Evolutionary conservation across 1,140 invertebrate species (phyloP).

Genomic region (Globodera rostochiensis): DNA sequence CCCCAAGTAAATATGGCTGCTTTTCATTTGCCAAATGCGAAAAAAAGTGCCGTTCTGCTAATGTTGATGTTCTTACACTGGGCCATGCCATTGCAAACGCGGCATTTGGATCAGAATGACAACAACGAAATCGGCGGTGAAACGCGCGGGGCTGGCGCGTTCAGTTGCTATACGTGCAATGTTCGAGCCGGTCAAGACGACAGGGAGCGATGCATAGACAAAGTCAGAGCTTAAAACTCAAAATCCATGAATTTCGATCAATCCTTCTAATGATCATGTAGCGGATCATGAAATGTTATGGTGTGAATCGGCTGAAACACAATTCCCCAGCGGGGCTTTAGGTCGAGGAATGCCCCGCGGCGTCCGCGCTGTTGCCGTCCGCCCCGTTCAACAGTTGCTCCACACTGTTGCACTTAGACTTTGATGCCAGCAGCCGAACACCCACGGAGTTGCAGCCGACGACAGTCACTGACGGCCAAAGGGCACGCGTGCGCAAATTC

Average conservation of each 20-base stretch:
- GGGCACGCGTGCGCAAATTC: neutral
- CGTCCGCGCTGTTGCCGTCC: neutral
- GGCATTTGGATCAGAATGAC: no score
- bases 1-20: no score
- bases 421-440: neutral
- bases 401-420: neutral
- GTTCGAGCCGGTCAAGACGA: neutral
- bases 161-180: conserved; percentile 10
- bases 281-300: neutral
- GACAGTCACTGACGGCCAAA: neutral
- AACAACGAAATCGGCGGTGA: neutral
- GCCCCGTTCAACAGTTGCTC: conserved; percentile 4
- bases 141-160: neutral
- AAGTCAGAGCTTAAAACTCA: neutral
- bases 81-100: no score
- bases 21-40: no score
- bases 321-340: neutral
- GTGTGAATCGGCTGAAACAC: neutral
- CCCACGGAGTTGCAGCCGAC: neutral
- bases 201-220: neutral
- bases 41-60: neutral
- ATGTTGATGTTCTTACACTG: neutral
- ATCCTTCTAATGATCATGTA: no score
- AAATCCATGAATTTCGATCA: no score
- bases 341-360: neutral